Conservation (phyloP, 2,797 vertebrate genomes). For the Cynodonichthys magdalenae region DNA sequence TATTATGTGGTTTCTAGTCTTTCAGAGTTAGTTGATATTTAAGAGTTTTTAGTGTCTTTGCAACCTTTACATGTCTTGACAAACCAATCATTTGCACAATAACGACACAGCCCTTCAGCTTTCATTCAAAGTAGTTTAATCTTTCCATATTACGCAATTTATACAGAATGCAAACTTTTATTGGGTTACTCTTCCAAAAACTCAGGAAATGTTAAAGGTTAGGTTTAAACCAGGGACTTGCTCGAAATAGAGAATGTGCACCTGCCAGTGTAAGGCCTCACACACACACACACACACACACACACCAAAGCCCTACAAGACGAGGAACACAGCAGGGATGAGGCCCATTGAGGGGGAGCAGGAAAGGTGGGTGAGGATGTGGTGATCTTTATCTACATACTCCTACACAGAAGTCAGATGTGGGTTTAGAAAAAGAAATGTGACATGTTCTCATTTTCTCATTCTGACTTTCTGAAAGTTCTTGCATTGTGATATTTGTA, state of each 20-base stretch:
- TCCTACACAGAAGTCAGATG: slow-evolving; percentile 52
- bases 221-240: slow-evolving; percentile 52
- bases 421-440: slow-evolving; percentile 26
- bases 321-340: slow-evolving; percentile 39
- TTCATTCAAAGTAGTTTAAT: slow-evolving; percentile 5
- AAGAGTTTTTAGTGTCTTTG: background rate
- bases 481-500: background rate
- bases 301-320: slow-evolving; percentile 27
- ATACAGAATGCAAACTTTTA: background rate
- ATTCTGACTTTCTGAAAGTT: slow-evolving; percentile 2
- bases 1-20: too few relatives aligned
- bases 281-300: slow-evolving; percentile 5
- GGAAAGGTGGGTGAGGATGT: slow-evolving; percentile 73
- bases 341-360: slow-evolving; percentile 52
- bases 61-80: background rate
- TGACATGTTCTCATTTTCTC: slow-evolving; percentile 19
- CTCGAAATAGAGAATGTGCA: slow-evolving; percentile 48
- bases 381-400: slow-evolving; percentile 44
- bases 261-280: slow-evolving; percentile 39
- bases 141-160: background rate
- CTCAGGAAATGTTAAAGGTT: slow-evolving; percentile 56
- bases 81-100: background rate
- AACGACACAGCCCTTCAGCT: background rate
- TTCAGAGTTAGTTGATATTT: too few relatives aligned
- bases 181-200: slow-evolving; percentile 26